Evolutionary conservation across 2,113 vertebrate genomes (phyloP).

Genomic region (Nesogale talazaci): DNA sequence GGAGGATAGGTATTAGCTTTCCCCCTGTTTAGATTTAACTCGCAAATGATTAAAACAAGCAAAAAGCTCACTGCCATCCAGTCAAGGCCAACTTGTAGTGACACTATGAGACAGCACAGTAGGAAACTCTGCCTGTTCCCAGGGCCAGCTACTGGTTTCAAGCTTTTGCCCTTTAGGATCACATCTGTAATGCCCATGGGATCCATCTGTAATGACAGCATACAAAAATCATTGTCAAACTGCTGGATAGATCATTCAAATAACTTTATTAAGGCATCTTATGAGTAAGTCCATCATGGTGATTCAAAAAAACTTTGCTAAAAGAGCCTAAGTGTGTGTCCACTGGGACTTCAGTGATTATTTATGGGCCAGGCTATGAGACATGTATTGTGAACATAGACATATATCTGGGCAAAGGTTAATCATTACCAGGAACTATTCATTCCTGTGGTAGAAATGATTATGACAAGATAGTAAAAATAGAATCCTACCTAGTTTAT

Average conservation of each 20-base stretch:
- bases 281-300: neutral
- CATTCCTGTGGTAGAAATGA: neutral
- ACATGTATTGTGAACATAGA: neutral
- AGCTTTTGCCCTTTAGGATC: too few species aligned
- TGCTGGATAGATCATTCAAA: neutral
- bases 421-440: neutral
- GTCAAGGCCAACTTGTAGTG: too few species aligned
- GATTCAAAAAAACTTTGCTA: neutral
- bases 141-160: too few species aligned
- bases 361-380: neutral
- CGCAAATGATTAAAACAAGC: neutral
- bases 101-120: too few species aligned
- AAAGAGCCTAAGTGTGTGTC: neutral
- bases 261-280: neutral
- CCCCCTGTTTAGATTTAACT: constrained; percentile 2
- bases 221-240: neutral
- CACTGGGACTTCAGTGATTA: too few species aligned
- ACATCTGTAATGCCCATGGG: too few species aligned
- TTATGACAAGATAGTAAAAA: neutral
- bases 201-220: neutral
- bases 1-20: neutral
- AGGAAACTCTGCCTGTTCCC: too few species aligned
- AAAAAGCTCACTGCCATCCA: too few species aligned
- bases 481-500: neutral
- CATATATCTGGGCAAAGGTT: neutral